phyloP scores from a whole-genome alignment of 2,797 vertebrate genomes.

The Moxostoma hubbsi region DNA sequence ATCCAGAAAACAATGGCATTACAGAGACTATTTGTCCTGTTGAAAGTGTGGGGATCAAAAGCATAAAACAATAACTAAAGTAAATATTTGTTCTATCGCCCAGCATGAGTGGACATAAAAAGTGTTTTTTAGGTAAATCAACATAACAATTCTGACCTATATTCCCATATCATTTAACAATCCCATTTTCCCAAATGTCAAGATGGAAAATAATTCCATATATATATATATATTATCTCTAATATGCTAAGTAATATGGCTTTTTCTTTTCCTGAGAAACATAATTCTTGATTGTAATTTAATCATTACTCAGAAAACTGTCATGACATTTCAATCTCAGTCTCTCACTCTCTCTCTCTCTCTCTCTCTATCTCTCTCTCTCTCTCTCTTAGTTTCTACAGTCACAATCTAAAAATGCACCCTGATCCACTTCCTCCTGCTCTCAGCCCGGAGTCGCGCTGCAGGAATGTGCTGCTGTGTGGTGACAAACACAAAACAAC shows the following conservation, averaged over 20 bases:
- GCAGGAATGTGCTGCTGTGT: constrained; percentile 62
- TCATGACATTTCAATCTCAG: not conserved
- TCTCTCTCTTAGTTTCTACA: constrained; percentile 51
- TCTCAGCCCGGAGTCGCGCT: constrained; percentile 42
- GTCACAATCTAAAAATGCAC: constrained; percentile 50
- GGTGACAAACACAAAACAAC: constrained; percentile 62
- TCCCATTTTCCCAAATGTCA: not conserved
- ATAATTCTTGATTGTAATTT: not conserved
- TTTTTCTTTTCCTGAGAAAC: too few species aligned
- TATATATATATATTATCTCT: not conserved
- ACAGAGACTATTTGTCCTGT: constrained; percentile 63
- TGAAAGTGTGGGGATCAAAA: constrained; percentile 39
- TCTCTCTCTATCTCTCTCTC: too few species aligned
- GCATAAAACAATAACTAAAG: constrained; percentile 52
- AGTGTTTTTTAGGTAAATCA: constrained; percentile 17
- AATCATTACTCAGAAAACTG: constrained; percentile 3
- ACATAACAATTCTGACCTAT: not conserved
- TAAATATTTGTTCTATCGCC: constrained; percentile 68
- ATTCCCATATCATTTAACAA: not conserved
- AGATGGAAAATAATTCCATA: too few species aligned
- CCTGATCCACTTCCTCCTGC: constrained; percentile 70
- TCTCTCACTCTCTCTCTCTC: too few species aligned
- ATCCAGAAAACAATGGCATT: constrained; percentile 62
- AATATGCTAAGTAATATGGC: too few species aligned
- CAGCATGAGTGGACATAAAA: constrained; percentile 34